Base-by-base conservation (phyloP, 1,140 invertebrate species). In the Pararge aegeria region DNA sequence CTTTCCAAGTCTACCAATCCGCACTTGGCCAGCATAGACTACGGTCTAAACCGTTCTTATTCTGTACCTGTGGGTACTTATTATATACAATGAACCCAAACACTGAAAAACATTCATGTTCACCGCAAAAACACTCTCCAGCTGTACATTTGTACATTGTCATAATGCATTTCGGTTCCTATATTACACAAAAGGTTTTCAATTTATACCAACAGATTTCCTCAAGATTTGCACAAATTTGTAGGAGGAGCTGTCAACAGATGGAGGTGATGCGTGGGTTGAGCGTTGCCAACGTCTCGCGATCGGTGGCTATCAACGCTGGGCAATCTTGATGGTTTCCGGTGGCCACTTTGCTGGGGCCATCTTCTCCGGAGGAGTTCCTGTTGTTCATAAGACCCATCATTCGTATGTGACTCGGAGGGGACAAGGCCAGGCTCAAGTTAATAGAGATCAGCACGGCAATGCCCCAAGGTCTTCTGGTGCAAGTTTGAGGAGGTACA, bases 341-440 rank as follows among this genome's bases (percentile, higher is more conserved):
- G 96, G 96, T 27, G 96, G 96, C 1, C 96, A 97, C 83, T 97
- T 97, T 92, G 96, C 96, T 49, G 96, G 94, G 7, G 95, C 94
- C 27, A 90, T 97, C 29, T 97, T 97, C 89, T 90, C 94, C 74
- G 93, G 94, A 90, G 91, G 75, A 0, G 73, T 69, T 0, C 62
- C 71, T 1, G 80, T 87, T 0, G 54, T 87, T 1, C 96, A 97
- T 77, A 97, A 97, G 87, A 97, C 96, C 0, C 94, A 96, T 73
- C 96, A 97, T 84, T 94, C 94, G 42, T 98, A 98, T 77, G 96
- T 96, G 4, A 95, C 97, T 0, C 81, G 96, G 48, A 93, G 95
- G 0, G 96, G 96, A 42, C 95, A 97, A 80, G 97, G 96, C 0
- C 94, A 95, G 49, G 91, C 94, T 0, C 96, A 98, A 84, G 91